Evolutionary conservation across 2,888 invertebrate species (phyloP), one percentile per base, ranked within the genome.

Genomic region (Drosophila macrospina): DNA sequence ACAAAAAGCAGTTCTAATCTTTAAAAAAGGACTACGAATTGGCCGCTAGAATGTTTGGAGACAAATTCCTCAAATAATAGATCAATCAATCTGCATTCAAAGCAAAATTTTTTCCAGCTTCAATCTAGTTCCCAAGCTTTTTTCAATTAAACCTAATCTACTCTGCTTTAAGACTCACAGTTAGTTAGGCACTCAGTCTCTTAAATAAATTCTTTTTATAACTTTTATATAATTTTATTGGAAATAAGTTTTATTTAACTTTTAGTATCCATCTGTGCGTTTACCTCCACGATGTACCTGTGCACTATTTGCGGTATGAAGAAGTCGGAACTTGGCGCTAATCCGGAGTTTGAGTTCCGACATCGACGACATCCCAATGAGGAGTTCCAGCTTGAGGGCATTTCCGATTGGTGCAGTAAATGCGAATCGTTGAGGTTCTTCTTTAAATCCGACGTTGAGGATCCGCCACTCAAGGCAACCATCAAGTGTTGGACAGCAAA

Each of bases 271-370:
- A 28, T 28, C 32, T 6, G 1, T 20, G 20, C 20, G 1, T 20
- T 20, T 20, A 20, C 20, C 15, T 13, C 1, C 1, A 28, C 52
- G 8, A 84, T 86, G 81, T 80, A 51, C 28, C 10, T 50, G 5
- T 82, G 84, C 15, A 48, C 48, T 0, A 45, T 48, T 0, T 86
- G 78, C n/a, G 67, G 70, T 8, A 10, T 41, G 0, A 48, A 30
- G 24, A 74, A 74, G 15, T 2, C 16, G 0, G 16, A 37, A n/a
- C 28, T 83, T 0, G 52, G n/a, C 8, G 28, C 24, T 11, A 42
- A 37, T 15, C 56, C 64, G 11, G 50, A 69, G 0, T 72, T 42
- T 28, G 66, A 76, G 39, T 59, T 68, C 3, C 72, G 76, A 5
- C 64, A 56, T 7, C 57, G 54, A 0, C 47, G 56, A 2, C 44